Conservation (phyloP, 2,888 invertebrate species). For the Eupithecia insigniata region DNA sequence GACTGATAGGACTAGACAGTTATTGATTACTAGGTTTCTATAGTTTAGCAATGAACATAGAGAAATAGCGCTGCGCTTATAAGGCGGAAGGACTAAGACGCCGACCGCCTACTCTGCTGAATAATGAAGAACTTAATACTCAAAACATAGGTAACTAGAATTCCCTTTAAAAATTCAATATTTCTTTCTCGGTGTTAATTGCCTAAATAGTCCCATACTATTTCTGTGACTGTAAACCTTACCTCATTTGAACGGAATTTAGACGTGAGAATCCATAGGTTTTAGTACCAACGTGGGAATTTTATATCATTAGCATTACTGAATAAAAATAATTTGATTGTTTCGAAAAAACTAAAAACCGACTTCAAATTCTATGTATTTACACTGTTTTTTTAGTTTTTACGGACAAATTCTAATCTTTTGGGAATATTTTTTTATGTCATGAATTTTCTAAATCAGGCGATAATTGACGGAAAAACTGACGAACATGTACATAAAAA, state of each 20-base stretch:
- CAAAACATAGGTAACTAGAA: background rate
- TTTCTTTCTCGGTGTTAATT: background rate
- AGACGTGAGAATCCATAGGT: background rate
- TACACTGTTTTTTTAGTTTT: no score
- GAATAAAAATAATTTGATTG: background rate
- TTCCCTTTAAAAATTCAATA: background rate
- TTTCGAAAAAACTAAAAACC: no score
- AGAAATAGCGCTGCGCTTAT: background rate
- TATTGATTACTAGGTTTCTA: constrained; percentile 8
- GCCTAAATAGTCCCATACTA: background rate
- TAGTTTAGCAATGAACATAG: constrained; percentile 1
- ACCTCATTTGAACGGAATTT: background rate
- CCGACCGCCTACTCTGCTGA: background rate
- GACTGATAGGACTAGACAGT: constrained; percentile 15
- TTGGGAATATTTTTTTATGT: no score
- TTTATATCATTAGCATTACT: background rate
- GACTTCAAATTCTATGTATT: no score
- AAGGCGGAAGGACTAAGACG: background rate
- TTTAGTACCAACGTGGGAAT: background rate
- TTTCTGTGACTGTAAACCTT: background rate
- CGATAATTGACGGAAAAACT: no score
- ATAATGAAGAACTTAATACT: background rate
- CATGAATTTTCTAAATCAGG: no score
- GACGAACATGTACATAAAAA: no score
- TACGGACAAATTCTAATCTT: no score